A percentile compares a stretch with the other conserved stretches of the same genome.
Evolutionary conservation across 2,888 invertebrate species (phyloP).

Genomic region (Perizoma affinitatum): DNA sequence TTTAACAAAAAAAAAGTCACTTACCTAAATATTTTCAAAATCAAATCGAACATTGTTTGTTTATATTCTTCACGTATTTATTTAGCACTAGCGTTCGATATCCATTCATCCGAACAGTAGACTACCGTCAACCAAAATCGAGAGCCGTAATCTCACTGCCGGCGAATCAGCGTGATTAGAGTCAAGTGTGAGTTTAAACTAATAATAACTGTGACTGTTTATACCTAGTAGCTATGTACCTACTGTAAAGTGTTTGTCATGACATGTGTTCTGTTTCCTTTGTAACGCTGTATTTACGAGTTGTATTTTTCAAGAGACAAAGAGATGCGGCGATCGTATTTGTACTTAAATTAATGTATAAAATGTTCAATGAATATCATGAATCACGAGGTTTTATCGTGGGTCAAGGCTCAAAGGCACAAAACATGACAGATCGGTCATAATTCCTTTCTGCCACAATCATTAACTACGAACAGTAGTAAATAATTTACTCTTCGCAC

Average conservation of each 20-base stretch:
- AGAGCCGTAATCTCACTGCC: conserved; percentile 14
- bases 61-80: conserved; percentile 3
- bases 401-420: too few species aligned
- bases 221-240: too few species aligned
- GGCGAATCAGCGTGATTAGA: too few species aligned
- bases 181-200: conserved; percentile 12
- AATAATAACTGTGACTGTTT: conserved; percentile 16
- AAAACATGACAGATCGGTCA: too few species aligned
- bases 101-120: background rate
- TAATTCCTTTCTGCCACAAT: too few species aligned
- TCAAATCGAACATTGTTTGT: conserved; percentile 30
- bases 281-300: conserved; percentile 1
- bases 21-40: conserved; percentile 36
- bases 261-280: conserved; percentile 7
- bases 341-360: background rate
- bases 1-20: conserved; percentile 13
- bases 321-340: background rate
- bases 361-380: too few species aligned
- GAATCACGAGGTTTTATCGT: too few species aligned
- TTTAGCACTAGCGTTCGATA: conserved; percentile 4
- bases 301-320: background rate
- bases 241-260: conserved; percentile 11
- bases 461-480: too few species aligned
- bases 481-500: too few species aligned
- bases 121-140: conserved; percentile 20